phyloP scores from a whole-genome alignment of 35 echinoderm and acorn worm genomes.

The Heliocidaris erythrogramma region DNA sequence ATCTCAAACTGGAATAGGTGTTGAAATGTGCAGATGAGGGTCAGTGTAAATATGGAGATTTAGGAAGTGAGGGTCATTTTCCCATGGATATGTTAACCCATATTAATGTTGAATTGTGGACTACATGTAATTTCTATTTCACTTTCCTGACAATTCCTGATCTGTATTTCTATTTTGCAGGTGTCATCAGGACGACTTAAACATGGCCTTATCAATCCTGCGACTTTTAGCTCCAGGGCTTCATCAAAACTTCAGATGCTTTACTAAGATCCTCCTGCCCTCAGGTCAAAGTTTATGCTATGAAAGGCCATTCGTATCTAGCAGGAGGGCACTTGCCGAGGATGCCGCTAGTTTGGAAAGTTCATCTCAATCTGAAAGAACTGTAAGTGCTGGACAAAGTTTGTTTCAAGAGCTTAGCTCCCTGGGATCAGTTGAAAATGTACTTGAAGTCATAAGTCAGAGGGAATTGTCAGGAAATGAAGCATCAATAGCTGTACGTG shows the following conservation, averaged over 20 bases:
- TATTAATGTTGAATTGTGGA: too few species aligned
- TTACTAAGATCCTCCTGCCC: background rate
- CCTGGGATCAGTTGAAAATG: slow-evolving; percentile 9
- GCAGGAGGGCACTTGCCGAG: background rate
- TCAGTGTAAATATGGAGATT: too few species aligned
- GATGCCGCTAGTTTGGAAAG: background rate
- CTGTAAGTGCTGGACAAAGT: background rate
- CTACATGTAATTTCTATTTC: too few species aligned
- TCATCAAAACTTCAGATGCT: background rate
- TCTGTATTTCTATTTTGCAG: background rate
- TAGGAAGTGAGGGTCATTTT: too few species aligned
- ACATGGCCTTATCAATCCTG: background rate
- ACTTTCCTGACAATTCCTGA: background rate
- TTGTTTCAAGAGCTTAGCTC: slow-evolving; percentile 20
- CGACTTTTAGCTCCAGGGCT: background rate
- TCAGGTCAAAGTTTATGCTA: background rate
- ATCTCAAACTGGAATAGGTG: too few species aligned
- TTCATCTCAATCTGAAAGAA: background rate
- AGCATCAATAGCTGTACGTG: slow-evolving; percentile 23
- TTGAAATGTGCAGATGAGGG: too few species aligned
- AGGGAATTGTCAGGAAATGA: slow-evolving; percentile 31
- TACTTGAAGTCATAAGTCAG: background rate
- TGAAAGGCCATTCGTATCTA: background rate
- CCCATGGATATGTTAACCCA: too few species aligned
- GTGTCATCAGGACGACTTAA: background rate